Conservation (phyloP, 2,888 invertebrate species). For the Latrodectus hesperus region DNA sequence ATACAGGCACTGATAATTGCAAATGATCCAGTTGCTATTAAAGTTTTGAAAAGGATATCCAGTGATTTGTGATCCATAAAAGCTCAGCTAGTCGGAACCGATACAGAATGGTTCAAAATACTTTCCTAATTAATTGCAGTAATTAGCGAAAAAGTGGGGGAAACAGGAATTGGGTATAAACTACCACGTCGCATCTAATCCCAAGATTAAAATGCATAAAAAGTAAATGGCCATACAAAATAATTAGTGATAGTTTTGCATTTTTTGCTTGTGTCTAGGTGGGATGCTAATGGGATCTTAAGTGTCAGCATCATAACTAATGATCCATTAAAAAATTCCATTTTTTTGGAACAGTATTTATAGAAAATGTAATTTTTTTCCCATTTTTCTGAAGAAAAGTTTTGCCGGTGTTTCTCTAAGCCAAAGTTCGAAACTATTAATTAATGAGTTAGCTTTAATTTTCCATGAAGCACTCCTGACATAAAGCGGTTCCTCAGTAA, state of each 20-base stretch:
- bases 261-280: conserved; percentile 40
- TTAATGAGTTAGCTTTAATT: conserved; percentile 55
- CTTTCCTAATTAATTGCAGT: conserved; percentile 48
- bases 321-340: conserved; percentile 55
- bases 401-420: conserved; percentile 28
- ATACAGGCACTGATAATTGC: too few relatives aligned
- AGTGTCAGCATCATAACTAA: conserved; percentile 62
- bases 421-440: conserved; percentile 44
- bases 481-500: background rate
- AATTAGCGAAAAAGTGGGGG: conserved; percentile 32
- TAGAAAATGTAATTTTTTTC: conserved; percentile 30
- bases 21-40: background rate
- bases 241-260: conserved; percentile 49
- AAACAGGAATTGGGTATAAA: conserved; percentile 33
- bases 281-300: conserved; percentile 58
- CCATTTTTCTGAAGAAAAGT: conserved; percentile 12
- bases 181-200: conserved; percentile 38
- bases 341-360: conserved; percentile 32
- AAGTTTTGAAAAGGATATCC: background rate
- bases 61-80: conserved; percentile 5
- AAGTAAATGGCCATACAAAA: conserved; percentile 44
- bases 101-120: background rate
- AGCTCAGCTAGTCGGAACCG: background rate
- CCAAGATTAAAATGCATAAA: conserved; percentile 55
- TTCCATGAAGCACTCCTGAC: conserved; percentile 26